Evolutionary conservation across 2,888 invertebrate genomes (phyloP).

Genomic region (Gandaritis pyraliata): DNA sequence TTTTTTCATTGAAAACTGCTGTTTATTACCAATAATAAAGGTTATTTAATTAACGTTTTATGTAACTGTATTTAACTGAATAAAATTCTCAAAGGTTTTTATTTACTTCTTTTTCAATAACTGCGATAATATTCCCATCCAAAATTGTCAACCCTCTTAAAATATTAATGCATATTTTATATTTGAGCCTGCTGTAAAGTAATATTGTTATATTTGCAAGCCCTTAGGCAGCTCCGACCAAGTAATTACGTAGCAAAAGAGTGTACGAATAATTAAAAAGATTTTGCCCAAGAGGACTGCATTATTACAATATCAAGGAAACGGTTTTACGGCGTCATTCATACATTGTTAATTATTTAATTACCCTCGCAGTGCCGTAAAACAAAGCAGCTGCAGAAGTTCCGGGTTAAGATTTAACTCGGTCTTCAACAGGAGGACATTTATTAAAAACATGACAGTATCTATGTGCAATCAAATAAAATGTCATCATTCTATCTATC

Average conservation of each 20-base stretch:
- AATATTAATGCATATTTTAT: background rate
- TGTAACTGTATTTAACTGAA: too few relatives aligned
- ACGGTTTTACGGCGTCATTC: conserved; percentile 80
- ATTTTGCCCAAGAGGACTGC: conserved; percentile 80
- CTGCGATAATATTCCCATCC: too few relatives aligned
- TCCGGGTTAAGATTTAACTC: conserved; percentile 71
- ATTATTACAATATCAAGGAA: conserved; percentile 81
- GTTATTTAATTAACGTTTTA: too few relatives aligned
- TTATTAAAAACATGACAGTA: background rate
- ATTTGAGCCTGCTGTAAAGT: conserved; percentile 35
- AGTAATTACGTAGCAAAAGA: conserved; percentile 71
- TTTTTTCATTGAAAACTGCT: background rate
- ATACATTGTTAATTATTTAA: conserved; percentile 84
- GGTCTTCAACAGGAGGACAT: conserved; percentile 52
- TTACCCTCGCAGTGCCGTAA: conserved; percentile 75
- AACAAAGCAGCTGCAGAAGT: conserved; percentile 68
- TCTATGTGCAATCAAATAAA: too few relatives aligned
- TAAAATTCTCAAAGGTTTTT: too few relatives aligned
- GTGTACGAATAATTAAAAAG: conserved; percentile 80
- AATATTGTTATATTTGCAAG: conserved; percentile 46
- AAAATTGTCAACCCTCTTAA: too few relatives aligned
- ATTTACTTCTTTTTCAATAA: too few relatives aligned
- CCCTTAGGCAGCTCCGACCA: conserved; percentile 59
- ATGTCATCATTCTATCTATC: too few relatives aligned
- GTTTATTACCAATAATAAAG: too few relatives aligned